Evolutionary conservation across 2,888 invertebrate genomes (phyloP).

Genomic region (Venustoraphidia nigricollis): DNA sequence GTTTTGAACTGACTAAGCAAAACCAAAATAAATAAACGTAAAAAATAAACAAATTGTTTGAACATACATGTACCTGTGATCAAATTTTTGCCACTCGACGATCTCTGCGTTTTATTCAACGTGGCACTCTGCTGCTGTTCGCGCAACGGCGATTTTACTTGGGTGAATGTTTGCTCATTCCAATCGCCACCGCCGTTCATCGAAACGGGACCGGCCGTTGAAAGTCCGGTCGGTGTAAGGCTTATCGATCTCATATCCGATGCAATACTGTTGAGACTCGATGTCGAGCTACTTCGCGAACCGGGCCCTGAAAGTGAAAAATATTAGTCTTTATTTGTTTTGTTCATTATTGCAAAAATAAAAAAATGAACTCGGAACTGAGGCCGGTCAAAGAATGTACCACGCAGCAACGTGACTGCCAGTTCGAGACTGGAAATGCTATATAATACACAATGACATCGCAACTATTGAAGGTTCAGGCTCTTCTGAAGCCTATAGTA

Average conservation of each 20-base stretch:
- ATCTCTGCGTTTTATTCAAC: not conserved
- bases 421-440: too few species aligned
- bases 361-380: too few species aligned
- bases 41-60: not conserved
- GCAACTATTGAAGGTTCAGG: too few species aligned
- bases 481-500: too few species aligned
- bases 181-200: constrained; percentile 1
- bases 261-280: constrained; percentile 39
- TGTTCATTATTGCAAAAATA: too few species aligned
- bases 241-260: constrained; percentile 29
- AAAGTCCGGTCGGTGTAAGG: constrained; percentile 21
- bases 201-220: constrained; percentile 10
- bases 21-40: not conserved
- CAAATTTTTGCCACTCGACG: constrained; percentile 3
- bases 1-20: too few species aligned
- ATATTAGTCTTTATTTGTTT: too few species aligned
- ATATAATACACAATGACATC: too few species aligned
- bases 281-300: constrained; percentile 49
- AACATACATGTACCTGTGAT: constrained; percentile 12
- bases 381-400: too few species aligned
- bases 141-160: constrained; percentile 28
- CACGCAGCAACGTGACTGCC: too few species aligned
- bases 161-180: constrained; percentile 2
- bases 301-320: constrained; percentile 29
- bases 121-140: constrained; percentile 25